Conservation (phyloP, 2,888 invertebrate species). For the Coenonympha glycerion region DNA sequence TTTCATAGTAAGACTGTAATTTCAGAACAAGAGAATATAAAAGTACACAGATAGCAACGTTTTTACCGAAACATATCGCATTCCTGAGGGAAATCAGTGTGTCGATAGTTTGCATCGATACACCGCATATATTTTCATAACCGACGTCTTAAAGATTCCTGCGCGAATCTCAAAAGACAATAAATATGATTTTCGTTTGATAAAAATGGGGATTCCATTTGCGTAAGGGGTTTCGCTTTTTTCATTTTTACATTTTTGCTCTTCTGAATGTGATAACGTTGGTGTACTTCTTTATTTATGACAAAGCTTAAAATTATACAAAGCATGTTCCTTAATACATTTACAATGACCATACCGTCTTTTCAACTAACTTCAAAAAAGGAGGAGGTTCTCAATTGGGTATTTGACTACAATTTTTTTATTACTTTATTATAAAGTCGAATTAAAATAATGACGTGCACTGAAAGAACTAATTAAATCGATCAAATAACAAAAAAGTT, state of each 20-base stretch:
- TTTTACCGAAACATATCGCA: conserved; percentile 15
- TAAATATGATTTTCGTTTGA: conserved; percentile 29
- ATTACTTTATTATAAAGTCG: no score
- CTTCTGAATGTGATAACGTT: no score
- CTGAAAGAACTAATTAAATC: no score
- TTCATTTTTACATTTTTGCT: not conserved
- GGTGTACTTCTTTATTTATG: no score
- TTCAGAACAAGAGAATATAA: conserved; percentile 10
- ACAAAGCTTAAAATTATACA: no score
- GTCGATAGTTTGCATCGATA: conserved; percentile 45
- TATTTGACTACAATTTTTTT: no score
- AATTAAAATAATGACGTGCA: no score
- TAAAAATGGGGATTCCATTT: conserved; percentile 8
- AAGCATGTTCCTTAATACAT: no score
- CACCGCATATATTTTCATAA: conserved; percentile 49
- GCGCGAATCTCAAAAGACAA: conserved; percentile 29
- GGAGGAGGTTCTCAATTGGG: no score
- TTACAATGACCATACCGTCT: no score
- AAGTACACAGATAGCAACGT: not conserved
- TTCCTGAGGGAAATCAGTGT: conserved; percentile 51
- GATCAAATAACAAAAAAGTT: no score
- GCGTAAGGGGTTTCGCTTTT: not conserved
- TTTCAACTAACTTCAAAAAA: no score
- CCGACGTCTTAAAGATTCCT: conserved; percentile 29
- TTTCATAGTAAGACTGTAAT: not conserved